These are phyloP conservation scores for Drosophila incognita DNA, from an alignment of 2,888 invertebrate species.

Conservation along the genomic window DNA sequence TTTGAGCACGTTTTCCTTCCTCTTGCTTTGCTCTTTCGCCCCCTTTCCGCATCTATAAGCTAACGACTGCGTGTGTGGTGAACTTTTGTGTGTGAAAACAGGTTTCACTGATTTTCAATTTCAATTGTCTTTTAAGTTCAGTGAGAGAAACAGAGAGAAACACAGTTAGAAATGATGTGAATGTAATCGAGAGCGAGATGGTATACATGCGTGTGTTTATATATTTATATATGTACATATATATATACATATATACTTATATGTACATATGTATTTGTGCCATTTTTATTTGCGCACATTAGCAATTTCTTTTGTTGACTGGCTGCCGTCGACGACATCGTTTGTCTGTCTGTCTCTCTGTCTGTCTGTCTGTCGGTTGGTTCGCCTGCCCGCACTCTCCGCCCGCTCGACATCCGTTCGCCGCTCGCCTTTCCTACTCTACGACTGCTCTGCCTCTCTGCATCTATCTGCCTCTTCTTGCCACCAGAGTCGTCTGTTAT, in stretches of 20 bases:
- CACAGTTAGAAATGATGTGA: constrained; percentile 9
- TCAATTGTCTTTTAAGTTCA: constrained; percentile 65
- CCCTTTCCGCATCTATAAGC: background rate
- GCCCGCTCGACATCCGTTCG: constrained; percentile 30
- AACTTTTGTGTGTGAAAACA: constrained; percentile 64
- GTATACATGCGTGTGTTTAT: background rate
- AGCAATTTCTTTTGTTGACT: constrained; percentile 74
- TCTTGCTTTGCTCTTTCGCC: background rate
- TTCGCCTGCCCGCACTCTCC: constrained; percentile 1
- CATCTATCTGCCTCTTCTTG: background rate
- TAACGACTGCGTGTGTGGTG: constrained; percentile 47
- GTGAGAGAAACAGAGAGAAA: constrained; percentile 12
- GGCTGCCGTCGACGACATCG: constrained; percentile 39
- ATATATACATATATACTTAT: background rate
- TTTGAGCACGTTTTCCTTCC: constrained; percentile 4
- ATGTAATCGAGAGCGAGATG: constrained; percentile 10
- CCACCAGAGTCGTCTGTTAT: constrained; percentile 17
- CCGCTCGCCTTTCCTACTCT: background rate
- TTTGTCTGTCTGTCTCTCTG: background rate
- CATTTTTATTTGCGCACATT: constrained; percentile 76
- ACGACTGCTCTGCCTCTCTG: background rate
- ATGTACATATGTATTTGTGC: constrained; percentile 49
- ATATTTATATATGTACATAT: background rate
- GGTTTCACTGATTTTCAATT: constrained; percentile 77
- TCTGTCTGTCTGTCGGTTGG: constrained; percentile 6